A percentile compares a stretch with the other conserved stretches of the same genome.
phyloP scores from a whole-genome alignment of 1,140 invertebrate species.

The Drosophila rufa region DNA sequence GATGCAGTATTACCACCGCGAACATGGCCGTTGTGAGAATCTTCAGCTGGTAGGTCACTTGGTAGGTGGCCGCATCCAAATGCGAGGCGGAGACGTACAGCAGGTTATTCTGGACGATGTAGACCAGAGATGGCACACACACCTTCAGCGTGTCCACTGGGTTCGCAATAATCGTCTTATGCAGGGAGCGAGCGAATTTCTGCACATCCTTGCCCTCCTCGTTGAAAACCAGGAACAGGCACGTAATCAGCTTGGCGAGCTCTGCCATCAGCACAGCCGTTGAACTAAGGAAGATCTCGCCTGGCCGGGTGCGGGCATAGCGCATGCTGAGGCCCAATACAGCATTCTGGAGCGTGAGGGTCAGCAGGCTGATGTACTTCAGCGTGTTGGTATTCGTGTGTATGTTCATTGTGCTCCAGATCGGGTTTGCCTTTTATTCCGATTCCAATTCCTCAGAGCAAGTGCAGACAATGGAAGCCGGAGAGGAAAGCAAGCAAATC shows the following conservation, averaged over 20 bases:
- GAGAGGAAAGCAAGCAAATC: slow-evolving; percentile 15
- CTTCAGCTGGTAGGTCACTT: slow-evolving; percentile 99
- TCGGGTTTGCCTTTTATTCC: neutral
- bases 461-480: slow-evolving; percentile 11
- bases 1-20: slow-evolving; percentile 95
- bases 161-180: slow-evolving; percentile 92
- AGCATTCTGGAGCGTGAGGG: slow-evolving; percentile 97
- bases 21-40: slow-evolving; percentile 99
- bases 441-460: slow-evolving; percentile 3
- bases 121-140: slow-evolving; percentile 97
- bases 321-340: slow-evolving; percentile 97
- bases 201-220: slow-evolving; percentile 89
- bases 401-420: slow-evolving; percentile 60
- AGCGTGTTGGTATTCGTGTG: slow-evolving; percentile 86
- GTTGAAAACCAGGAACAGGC: slow-evolving; percentile 91
- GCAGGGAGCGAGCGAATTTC: slow-evolving; percentile 87
- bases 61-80: slow-evolving; percentile 99
- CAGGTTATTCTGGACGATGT: slow-evolving; percentile 98
- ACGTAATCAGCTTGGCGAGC: slow-evolving; percentile 95
- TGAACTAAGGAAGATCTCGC: slow-evolving; percentile 96
- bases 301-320: slow-evolving; percentile 94
- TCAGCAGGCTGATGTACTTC: slow-evolving; percentile 95
- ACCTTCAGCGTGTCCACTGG: slow-evolving; percentile 96
- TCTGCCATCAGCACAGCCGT: slow-evolving; percentile 99
- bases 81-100: slow-evolving; percentile 98